These are phyloP conservation scores for Dendrocincla tyrannina DNA, from an alignment of 2,797 vertebrate genomes.

Conservation along the genomic window DNA sequence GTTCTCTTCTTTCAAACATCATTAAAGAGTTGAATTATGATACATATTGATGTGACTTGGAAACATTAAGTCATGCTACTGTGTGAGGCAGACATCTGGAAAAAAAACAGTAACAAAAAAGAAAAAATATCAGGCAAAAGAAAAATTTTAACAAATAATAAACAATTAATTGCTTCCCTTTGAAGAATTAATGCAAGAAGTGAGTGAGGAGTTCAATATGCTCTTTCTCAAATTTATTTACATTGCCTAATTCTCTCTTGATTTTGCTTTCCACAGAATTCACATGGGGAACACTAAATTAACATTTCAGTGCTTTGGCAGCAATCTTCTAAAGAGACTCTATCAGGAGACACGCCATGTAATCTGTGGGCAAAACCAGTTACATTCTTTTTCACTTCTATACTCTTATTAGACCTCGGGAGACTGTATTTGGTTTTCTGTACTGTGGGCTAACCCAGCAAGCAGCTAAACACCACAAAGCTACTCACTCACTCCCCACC, in stretches of 20 bases:
- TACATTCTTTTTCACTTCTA: neutral
- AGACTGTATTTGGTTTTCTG: neutral
- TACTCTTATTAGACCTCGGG: neutral
- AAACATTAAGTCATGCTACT: neutral
- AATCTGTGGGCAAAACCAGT: neutral
- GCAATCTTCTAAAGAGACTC: neutral
- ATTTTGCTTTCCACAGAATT: neutral
- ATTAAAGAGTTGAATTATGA: neutral
- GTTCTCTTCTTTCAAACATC: neutral
- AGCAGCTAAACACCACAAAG: neutral
- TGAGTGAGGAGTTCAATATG: neutral
- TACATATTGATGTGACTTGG: neutral
- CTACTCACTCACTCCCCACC: accelerated
- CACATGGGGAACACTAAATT: neutral
- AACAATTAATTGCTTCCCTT: neutral
- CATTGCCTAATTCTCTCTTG: neutral
- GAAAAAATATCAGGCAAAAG: neutral
- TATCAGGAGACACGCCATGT: neutral
- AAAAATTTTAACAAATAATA: neutral
- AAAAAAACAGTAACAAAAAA: neutral
- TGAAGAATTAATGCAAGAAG: neutral
- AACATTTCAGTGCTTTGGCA: neutral
- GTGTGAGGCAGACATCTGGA: neutral
- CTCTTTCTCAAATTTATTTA: neutral
- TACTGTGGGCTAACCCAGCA: neutral